Percentiles rank a stretch among this genome's conserved stretches.
Conservation (phyloP, 2,113 vertebrate genomes). For the Gasterosteus aculeatus region DNA sequence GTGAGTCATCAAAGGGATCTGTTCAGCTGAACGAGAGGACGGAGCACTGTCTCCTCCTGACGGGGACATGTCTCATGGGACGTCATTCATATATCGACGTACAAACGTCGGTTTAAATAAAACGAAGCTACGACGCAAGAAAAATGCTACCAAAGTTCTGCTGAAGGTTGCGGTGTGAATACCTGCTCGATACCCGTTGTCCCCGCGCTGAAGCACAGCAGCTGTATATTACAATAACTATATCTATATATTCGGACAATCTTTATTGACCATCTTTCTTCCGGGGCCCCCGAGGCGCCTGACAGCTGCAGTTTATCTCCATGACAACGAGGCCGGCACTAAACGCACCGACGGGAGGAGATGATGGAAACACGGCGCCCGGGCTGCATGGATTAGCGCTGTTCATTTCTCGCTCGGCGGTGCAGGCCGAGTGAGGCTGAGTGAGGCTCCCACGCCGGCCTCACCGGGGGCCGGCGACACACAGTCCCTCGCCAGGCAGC, state of each 20-base stretch:
- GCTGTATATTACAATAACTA: constrained; percentile 22
- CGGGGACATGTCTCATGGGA: no score
- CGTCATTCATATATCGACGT: no score
- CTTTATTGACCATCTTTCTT: constrained; percentile 45
- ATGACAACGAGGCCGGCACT: constrained; percentile 60
- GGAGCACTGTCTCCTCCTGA: no score
- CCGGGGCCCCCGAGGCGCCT: constrained; percentile 19
- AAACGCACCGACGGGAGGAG: constrained; percentile 54
- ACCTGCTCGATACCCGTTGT: no score
- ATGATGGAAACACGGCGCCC: constrained; percentile 60
- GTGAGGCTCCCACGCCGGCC: background rate
- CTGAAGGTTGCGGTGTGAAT: no score
- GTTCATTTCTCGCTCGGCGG: constrained; percentile 71
- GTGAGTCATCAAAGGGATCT: background rate
- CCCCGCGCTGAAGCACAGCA: background rate
- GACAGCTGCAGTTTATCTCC: constrained; percentile 60
- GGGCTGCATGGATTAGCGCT: constrained; percentile 70
- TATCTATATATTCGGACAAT: constrained; percentile 51
- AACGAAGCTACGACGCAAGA: no score
- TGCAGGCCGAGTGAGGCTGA: constrained; percentile 45
- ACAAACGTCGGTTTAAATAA: no score
- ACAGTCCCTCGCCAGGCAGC: no score
- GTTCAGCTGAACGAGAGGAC: rapidly evolving
- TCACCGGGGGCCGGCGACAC: no score
- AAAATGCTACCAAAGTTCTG: no score